Percentiles rank a stretch among this genome's conserved stretches.
Evolutionary conservation across 2,888 invertebrate species (phyloP).

Genomic region (Epirrhoe tristata): DNA sequence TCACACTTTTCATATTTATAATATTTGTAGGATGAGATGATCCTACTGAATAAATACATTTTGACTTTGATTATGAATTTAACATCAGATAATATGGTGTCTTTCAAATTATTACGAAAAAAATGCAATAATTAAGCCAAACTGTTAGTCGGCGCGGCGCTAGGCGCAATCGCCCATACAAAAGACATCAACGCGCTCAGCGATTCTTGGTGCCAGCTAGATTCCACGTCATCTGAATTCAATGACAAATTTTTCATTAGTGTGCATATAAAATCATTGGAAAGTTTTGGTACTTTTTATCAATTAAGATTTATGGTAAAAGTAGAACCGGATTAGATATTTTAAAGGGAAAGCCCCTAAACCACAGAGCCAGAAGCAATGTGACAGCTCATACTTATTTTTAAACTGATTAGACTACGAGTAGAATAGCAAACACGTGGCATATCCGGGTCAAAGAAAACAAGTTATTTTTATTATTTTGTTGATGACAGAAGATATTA

Average conservation of each 20-base stretch:
- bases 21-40: too few species aligned
- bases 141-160: not conserved
- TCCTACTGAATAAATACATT: too few species aligned
- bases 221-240: not conserved
- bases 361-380: slow-evolving; percentile 11
- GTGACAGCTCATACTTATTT: slow-evolving; percentile 14
- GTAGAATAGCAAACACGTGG: slow-evolving; percentile 54
- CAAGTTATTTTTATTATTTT: slow-evolving; percentile 64
- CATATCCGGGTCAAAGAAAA: slow-evolving; percentile 78
- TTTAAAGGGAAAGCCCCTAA: slow-evolving; percentile 23
- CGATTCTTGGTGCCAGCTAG: not conserved
- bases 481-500: slow-evolving; percentile 49
- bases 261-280: not conserved
- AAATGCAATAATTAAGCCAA: not conserved
- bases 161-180: slow-evolving; percentile 44
- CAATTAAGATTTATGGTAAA: slow-evolving; percentile 1
- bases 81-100: too few species aligned
- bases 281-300: not conserved
- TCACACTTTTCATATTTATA: too few species aligned
- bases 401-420: not conserved
- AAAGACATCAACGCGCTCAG: slow-evolving; percentile 76
- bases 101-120: not conserved
- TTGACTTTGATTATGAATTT: too few species aligned
- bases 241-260: not conserved
- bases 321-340: not conserved